Percentiles rank a stretch among this genome's conserved stretches.
Evolutionary conservation across 2,888 invertebrate genomes (phyloP).

Genomic region (Chrysina gloriosa): DNA sequence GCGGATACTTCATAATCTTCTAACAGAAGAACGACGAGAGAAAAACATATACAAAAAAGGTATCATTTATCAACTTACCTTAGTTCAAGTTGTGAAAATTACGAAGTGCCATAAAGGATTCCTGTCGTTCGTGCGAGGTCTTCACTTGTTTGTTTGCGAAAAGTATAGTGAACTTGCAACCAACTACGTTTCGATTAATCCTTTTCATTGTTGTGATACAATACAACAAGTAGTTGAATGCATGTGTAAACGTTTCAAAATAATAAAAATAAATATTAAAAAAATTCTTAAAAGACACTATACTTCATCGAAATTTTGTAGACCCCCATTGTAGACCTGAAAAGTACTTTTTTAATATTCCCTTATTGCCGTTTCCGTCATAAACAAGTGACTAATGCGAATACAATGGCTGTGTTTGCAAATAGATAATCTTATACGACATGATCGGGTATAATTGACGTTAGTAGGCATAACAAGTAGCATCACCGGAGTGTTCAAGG

Average conservation of each 20-base stretch:
- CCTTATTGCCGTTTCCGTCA: neutral
- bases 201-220: slow-evolving; percentile 51
- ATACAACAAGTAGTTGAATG: slow-evolving; percentile 47
- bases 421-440: slow-evolving; percentile 8
- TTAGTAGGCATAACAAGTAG: no score
- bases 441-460: no score
- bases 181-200: slow-evolving; percentile 46
- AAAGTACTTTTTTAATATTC: slow-evolving; percentile 34
- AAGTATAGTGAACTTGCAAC: slow-evolving; percentile 51
- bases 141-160: slow-evolving; percentile 50
- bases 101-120: slow-evolving; percentile 54
- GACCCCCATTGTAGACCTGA: slow-evolving; percentile 62
- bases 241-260: slow-evolving; percentile 50
- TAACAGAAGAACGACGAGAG: slow-evolving; percentile 49
- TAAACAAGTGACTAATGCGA: slow-evolving; percentile 29
- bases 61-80: slow-evolving; percentile 43
- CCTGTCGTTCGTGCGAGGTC: slow-evolving; percentile 54
- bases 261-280: slow-evolving; percentile 45
- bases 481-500: no score
- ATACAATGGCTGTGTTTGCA: slow-evolving; percentile 28
- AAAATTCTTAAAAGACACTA: slow-evolving; percentile 50
- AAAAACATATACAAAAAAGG: neutral
- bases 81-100: slow-evolving; percentile 54
- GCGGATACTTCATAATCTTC: slow-evolving; percentile 72
- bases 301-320: slow-evolving; percentile 53